Conservation (phyloP, 1,140 invertebrate species). For the Drosophila lini region DNA sequence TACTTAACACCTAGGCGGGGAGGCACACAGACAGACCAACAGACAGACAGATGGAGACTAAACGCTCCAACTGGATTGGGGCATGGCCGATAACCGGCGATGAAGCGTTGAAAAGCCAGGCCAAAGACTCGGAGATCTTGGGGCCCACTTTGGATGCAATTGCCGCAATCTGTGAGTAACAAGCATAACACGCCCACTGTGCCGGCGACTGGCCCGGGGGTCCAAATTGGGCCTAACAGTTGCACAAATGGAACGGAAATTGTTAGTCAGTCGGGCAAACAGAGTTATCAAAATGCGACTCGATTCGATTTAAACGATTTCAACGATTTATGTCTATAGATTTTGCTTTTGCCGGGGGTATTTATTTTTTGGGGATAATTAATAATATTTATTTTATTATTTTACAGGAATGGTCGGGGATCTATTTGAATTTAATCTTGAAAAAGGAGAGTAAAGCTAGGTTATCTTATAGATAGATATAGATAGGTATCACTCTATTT, state of each 20-base stretch:
- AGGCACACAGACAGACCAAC: background rate
- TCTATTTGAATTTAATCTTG: background rate
- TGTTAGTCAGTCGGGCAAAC: conserved; percentile 51
- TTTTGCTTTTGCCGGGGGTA: background rate
- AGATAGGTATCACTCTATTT: too few relatives aligned
- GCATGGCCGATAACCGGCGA: conserved; percentile 42
- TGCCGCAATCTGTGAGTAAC: conserved; percentile 49
- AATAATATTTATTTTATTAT: background rate
- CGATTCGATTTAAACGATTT: conserved; percentile 15
- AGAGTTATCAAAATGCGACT: conserved; percentile 31
- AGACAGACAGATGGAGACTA: conserved; percentile 25
- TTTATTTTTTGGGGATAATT: background rate
- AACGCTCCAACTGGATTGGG: conserved; percentile 50
- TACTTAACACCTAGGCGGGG: conserved; percentile 43
- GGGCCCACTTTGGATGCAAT: conserved; percentile 39
- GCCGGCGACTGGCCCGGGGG: conserved; percentile 36
- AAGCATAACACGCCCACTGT: conserved; percentile 55
- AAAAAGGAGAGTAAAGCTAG: background rate
- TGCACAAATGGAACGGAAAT: conserved; percentile 74
- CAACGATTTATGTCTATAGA: conserved; percentile 11
- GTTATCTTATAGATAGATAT: rapidly evolving
- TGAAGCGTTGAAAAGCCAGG: conserved; percentile 46
- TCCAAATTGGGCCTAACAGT: conserved; percentile 61
- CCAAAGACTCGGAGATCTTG: background rate
- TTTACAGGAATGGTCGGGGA: background rate